Conservation (phyloP, 1,140 invertebrate genomes). For the Pentalonia nigronervosa region DNA sequence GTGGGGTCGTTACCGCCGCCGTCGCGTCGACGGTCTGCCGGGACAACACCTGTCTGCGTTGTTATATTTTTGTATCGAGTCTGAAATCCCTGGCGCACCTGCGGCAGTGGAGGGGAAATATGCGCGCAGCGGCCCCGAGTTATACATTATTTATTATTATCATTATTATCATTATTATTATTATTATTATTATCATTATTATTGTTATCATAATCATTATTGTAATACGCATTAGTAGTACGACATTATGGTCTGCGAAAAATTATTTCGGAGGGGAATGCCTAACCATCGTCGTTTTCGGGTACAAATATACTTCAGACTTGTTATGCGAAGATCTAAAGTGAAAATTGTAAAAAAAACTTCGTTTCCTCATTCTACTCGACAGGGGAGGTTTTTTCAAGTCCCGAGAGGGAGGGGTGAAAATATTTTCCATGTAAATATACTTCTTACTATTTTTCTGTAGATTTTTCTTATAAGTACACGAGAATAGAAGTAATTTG, state of each 20-base stretch:
- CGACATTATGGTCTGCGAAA: not conserved
- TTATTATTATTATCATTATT: not conserved
- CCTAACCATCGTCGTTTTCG: not conserved
- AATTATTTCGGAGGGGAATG: not conserved
- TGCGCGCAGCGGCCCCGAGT: not conserved
- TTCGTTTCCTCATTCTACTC: not conserved
- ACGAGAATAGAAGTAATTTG: not conserved
- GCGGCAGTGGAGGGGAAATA: not conserved
- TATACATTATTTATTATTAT: not conserved
- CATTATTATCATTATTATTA: not conserved
- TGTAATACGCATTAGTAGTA: not conserved
- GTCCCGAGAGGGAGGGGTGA: not conserved
- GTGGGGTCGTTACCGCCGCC: not conserved
- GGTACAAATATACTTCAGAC: not conserved
- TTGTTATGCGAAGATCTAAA: not conserved
- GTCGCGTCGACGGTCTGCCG: not conserved
- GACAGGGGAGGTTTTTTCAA: not conserved
- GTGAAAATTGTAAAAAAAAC: not conserved
- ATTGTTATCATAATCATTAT: not conserved
- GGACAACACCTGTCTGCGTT: conserved; percentile 39
- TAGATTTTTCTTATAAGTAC: too few species aligned
- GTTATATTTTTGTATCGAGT: conserved; percentile 33
- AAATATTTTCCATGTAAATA: not conserved
- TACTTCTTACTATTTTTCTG: not conserved
- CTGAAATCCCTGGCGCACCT: conserved; percentile 32